Percentiles rank a stretch among this genome's conserved stretches.
phyloP scores from a whole-genome alignment of 1,140 invertebrate genomes.

The Bombus superbus region DNA sequence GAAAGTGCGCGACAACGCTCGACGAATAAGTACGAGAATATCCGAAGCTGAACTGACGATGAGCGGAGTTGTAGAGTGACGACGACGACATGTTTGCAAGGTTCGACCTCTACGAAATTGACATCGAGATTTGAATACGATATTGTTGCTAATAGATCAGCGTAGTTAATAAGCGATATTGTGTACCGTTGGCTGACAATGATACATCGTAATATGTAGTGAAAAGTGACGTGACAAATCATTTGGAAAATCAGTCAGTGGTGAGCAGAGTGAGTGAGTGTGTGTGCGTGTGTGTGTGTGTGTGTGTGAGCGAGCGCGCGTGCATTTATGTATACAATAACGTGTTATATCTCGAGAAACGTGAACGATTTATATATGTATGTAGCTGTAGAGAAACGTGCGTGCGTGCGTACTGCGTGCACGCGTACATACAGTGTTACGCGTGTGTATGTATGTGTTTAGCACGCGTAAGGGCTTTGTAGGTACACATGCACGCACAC shows the following conservation, averaged over 20 bases:
- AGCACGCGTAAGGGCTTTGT: no score
- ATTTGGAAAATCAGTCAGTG: not conserved
- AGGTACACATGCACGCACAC: not conserved
- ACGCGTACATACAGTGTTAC: not conserved
- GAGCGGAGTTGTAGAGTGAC: slow-evolving; percentile 58
- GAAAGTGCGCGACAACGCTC: slow-evolving; percentile 29
- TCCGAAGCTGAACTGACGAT: slow-evolving; percentile 52
- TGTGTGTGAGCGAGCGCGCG: not conserved
- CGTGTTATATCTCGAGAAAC: not conserved
- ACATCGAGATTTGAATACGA: not conserved
- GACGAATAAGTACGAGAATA: slow-evolving; percentile 23
- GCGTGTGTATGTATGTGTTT: not conserved
- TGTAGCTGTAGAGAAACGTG: not conserved
- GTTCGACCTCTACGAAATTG: slow-evolving; percentile 45
- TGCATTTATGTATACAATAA: not conserved
- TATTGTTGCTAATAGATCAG: not conserved
- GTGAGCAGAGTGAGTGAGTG: not conserved
- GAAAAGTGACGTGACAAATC: slow-evolving; percentile 17
- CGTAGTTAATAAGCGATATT: not conserved
- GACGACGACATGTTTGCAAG: slow-evolving; percentile 74
- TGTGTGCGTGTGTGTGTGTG: not conserved
- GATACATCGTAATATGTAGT: not conserved
- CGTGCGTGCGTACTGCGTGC: not conserved
- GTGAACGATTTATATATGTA: not conserved
- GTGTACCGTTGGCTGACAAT: not conserved